Conservation (phyloP, 2,888 invertebrate species). For the Andrena bicolor region DNA sequence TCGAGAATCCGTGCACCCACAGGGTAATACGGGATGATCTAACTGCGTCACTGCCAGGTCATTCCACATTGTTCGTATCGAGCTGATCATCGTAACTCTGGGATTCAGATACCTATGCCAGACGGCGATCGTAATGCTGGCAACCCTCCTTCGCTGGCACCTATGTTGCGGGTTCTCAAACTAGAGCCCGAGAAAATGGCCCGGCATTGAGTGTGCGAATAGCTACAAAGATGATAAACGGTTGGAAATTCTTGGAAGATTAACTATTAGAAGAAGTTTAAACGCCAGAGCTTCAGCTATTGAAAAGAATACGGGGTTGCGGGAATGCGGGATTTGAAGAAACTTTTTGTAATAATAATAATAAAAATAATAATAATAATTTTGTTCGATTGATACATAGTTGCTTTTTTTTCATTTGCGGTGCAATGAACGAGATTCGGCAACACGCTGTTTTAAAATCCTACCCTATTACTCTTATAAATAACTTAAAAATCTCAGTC, state of each 20-base stretch:
- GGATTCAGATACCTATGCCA: slow-evolving; percentile 48
- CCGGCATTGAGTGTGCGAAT: background rate
- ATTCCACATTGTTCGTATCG: slow-evolving; percentile 62
- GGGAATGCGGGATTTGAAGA: background rate
- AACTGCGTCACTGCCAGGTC: slow-evolving; percentile 61
- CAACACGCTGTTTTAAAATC: too few species aligned
- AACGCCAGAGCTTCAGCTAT: background rate
- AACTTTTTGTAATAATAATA: background rate
- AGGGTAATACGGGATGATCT: slow-evolving; percentile 65
- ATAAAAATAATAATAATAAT: background rate
- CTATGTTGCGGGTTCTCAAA: slow-evolving; percentile 48
- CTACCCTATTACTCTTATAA: too few species aligned
- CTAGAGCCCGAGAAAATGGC: background rate
- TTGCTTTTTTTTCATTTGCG: too few species aligned
- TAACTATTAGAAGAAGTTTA: background rate
- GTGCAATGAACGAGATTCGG: too few species aligned
- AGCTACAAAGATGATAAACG: background rate
- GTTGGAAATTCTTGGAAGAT: background rate
- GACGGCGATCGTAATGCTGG: slow-evolving; percentile 51
- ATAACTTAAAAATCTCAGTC: too few species aligned
- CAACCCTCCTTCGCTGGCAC: slow-evolving; percentile 44
- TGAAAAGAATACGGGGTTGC: background rate
- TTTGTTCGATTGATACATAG: too few species aligned
- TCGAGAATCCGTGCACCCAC: slow-evolving; percentile 54
- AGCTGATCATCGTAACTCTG: slow-evolving; percentile 60